Conservation (phyloP, 2,888 invertebrate genomes). For the Calameuta idolon region DNA sequence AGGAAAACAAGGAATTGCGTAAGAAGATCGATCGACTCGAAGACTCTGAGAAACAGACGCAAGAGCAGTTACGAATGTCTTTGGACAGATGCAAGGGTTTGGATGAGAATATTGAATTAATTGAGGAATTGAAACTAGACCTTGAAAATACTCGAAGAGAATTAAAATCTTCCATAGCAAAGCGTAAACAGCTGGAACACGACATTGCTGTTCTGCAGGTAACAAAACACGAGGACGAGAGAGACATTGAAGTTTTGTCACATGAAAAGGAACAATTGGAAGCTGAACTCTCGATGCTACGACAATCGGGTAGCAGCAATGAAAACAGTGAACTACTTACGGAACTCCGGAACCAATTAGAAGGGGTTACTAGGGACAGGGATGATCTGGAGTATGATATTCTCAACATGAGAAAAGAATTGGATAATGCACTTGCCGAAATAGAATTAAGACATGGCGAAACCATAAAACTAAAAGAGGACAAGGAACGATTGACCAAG, state of each 20-base stretch:
- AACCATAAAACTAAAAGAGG: conserved; percentile 36
- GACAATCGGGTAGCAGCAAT: conserved; percentile 34
- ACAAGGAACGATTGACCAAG: conserved; percentile 47
- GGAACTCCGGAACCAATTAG: conserved; percentile 45
- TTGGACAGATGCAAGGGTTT: conserved; percentile 46
- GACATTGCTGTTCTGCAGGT: conserved; percentile 65
- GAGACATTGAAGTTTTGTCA: conserved; percentile 50
- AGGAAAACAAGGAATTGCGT: conserved; percentile 60
- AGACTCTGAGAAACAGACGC: conserved; percentile 46
- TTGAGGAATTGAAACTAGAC: conserved; percentile 53
- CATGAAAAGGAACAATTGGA: conserved; percentile 52
- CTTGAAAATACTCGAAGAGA: conserved; percentile 56
- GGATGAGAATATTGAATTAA: conserved; percentile 48
- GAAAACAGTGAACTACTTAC: conserved; percentile 43
- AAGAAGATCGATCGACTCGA: conserved; percentile 62
- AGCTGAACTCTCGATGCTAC: conserved; percentile 42
- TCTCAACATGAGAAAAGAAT: conserved; percentile 70
- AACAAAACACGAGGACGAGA: conserved; percentile 66
- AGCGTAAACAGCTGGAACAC: conserved; percentile 65
- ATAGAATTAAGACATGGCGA: conserved; percentile 33
- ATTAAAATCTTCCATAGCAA: conserved; percentile 57
- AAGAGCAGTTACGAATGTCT: conserved; percentile 43
- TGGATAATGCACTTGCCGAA: conserved; percentile 65
- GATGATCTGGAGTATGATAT: conserved; percentile 74
- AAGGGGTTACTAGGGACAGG: conserved; percentile 67